Percentiles rank a stretch among this genome's conserved stretches.
These are phyloP conservation scores for Pterostichus niger DNA, from an alignment of 2,888 invertebrate species.

Conservation along the genomic window DNA sequence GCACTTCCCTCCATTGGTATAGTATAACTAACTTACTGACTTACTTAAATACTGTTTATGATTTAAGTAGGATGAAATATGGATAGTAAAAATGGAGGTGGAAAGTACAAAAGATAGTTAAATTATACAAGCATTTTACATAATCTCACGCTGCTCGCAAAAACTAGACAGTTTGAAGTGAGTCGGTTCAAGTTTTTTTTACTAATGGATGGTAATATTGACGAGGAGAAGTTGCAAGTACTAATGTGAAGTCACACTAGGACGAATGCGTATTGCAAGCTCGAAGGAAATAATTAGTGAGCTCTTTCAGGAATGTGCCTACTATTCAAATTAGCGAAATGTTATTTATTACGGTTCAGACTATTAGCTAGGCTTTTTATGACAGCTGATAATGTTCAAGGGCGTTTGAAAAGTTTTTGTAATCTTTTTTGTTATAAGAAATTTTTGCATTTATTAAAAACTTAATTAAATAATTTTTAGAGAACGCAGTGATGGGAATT, in stretches of 20 bases:
- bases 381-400: constrained; percentile 35
- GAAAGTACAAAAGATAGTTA: not conserved
- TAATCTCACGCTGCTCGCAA: constrained; percentile 30
- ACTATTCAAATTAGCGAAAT: constrained; percentile 57
- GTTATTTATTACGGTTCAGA: constrained; percentile 61
- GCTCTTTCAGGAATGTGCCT: constrained; percentile 21
- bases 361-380: constrained; percentile 16
- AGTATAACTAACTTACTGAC: no score
- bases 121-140: constrained; percentile 8
- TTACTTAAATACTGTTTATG: no score
- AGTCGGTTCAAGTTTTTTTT: constrained; percentile 26
- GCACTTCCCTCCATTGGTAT: no score
- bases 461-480: not conserved
- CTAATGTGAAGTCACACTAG: not conserved
- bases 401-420: not conserved
- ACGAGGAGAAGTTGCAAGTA: constrained; percentile 3
- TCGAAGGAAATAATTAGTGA: constrained; percentile 48
- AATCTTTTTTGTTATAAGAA: constrained; percentile 22
- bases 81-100: not conserved
- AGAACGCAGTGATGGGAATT: no score
- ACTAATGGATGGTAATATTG: constrained; percentile 29
- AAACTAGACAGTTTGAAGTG: constrained; percentile 26
- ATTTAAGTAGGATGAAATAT: no score
- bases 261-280: constrained; percentile 6
- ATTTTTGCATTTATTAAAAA: not conserved